These are phyloP conservation scores for Dryocosmus kuriphilus DNA, from an alignment of 2,888 invertebrate species.

Conservation along the genomic window DNA sequence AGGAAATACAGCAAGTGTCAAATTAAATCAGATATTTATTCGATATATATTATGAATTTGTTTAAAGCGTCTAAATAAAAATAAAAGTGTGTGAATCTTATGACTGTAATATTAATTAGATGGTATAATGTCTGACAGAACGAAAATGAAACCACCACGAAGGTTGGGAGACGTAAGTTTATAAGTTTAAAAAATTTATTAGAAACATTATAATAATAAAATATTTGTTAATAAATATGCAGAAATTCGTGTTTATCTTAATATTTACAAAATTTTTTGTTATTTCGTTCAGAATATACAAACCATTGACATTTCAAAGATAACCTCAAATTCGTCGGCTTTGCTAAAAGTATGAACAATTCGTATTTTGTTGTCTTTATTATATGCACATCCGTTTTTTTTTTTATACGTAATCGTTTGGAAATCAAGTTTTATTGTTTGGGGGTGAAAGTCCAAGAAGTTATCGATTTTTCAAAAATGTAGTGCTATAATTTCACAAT, in stretches of 20 bases:
- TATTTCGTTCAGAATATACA: not conserved
- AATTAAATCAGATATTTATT: not conserved
- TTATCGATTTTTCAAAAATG: too few species aligned
- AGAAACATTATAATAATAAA: not conserved
- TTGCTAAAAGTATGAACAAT: not conserved
- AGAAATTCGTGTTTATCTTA: not conserved
- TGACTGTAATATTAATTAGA: not conserved
- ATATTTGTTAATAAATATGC: not conserved
- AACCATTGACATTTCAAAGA: not conserved
- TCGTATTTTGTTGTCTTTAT: not conserved
- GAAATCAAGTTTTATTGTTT: too few species aligned
- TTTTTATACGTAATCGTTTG: too few species aligned
- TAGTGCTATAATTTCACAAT: too few species aligned
- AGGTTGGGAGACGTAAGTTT: constrained; percentile 22
- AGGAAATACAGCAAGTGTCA: not conserved
- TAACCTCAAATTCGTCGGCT: not conserved
- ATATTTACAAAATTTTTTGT: not conserved
- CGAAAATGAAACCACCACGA: constrained; percentile 30
- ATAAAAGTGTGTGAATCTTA: not conserved
- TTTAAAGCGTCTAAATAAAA: not conserved
- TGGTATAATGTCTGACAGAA: constrained; percentile 22
- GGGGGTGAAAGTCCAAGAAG: too few species aligned
- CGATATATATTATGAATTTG: not conserved
- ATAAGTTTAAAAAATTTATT: not conserved
- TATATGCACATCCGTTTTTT: too few species aligned